Conservation (phyloP, 2,113 vertebrate genomes). For the Dicerorhinus sumatrensis region DNA sequence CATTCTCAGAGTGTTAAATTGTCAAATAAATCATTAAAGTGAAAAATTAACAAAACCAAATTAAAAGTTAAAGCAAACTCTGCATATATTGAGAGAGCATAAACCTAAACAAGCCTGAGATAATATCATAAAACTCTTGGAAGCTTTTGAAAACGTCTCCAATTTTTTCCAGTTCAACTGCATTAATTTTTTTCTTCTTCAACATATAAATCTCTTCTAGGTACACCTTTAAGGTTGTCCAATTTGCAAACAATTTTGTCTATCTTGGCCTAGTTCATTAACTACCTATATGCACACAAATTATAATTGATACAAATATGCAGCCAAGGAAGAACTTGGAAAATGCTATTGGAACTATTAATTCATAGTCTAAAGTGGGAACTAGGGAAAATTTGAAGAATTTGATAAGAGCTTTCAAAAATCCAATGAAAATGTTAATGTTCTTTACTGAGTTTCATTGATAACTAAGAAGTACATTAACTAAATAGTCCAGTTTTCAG, state of each 20-base stretch:
- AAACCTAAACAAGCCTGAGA: not conserved
- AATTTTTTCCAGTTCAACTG: not conserved
- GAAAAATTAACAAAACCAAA: not conserved
- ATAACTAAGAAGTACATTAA: not conserved
- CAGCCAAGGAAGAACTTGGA: not conserved
- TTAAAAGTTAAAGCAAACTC: not conserved
- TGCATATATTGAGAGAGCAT: not conserved
- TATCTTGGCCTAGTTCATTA: slow-evolving; percentile 39
- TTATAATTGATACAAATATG: not conserved
- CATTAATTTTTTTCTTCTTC: not conserved
- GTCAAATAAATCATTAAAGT: not conserved
- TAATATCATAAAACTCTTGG: not conserved
- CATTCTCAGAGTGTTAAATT: not conserved
- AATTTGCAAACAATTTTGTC: not conserved
- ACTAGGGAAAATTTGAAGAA: not conserved
- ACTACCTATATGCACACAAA: not conserved
- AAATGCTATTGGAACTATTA: not conserved
- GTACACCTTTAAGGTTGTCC: not conserved
- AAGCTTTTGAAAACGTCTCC: not conserved
- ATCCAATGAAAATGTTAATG: not conserved
- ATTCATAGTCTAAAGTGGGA: not conserved
- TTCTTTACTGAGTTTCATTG: not conserved
- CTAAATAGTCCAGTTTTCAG: not conserved
- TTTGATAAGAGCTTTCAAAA: not conserved
- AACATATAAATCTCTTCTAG: not conserved